These are phyloP conservation scores for Pteronotus mesoamericanus DNA, from an alignment of 2,797 vertebrate species.

Conservation along the genomic window DNA sequence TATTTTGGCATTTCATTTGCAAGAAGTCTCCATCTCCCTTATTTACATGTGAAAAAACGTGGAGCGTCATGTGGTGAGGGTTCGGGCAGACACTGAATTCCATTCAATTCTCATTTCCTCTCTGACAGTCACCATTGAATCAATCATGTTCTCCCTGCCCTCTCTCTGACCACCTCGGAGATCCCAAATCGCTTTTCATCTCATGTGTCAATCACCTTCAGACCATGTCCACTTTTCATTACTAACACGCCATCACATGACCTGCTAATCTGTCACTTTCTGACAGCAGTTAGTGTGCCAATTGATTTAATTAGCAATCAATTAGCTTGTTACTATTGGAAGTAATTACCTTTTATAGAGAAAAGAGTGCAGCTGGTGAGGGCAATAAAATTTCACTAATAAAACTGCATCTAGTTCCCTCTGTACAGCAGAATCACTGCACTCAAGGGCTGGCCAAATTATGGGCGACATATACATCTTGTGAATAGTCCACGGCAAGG, in stretches of 20 bases:
- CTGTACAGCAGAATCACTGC: slow-evolving; percentile 79
- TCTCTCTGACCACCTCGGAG: slow-evolving; percentile 85
- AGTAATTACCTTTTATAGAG: slow-evolving; percentile 99
- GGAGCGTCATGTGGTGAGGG: slow-evolving; percentile 88
- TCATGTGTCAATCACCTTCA: slow-evolving; percentile 86
- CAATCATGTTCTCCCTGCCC: slow-evolving; percentile 89
- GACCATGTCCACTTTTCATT: slow-evolving; percentile 88
- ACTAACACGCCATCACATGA: slow-evolving; percentile 85
- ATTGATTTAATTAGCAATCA: slow-evolving; percentile 99
- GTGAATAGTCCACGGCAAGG: slow-evolving; percentile 83
- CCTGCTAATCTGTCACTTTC: slow-evolving; percentile 93
- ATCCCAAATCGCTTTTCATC: slow-evolving; percentile 87
- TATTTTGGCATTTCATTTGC: slow-evolving; percentile 80
- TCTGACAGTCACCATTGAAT: slow-evolving; percentile 89
- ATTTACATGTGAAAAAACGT: slow-evolving; percentile 96
- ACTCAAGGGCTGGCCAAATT: slow-evolving; percentile 89
- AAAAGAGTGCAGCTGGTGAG: slow-evolving; percentile 95
- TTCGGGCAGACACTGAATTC: slow-evolving; percentile 87
- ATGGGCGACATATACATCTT: slow-evolving; percentile 87
- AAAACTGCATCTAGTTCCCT: slow-evolving; percentile 88
- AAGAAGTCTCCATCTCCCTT: slow-evolving; percentile 84
- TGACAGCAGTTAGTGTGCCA: slow-evolving; percentile 94
- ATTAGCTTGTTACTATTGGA: slow-evolving; percentile 99
- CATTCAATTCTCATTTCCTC: slow-evolving; percentile 93
- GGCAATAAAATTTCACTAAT: slow-evolving; percentile 95